phyloP scores from a whole-genome alignment of 1,140 invertebrate genomes.

The Heliothis virescens region DNA sequence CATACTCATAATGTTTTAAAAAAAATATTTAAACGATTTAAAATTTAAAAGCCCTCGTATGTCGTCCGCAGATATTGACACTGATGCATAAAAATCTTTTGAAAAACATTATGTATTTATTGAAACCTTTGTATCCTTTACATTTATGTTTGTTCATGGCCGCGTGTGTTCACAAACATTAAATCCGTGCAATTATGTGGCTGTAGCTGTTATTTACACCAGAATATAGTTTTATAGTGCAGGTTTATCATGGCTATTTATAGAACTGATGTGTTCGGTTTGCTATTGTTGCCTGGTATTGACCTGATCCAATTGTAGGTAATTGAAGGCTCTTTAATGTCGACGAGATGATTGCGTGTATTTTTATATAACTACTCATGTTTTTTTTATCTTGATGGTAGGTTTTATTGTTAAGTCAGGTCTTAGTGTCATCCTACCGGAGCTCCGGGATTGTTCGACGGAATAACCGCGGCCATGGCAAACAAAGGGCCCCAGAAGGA shows the following conservation, averaged over 20 bases:
- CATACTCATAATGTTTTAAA: too few species aligned
- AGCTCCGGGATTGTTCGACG: too few species aligned
- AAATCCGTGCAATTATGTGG: not conserved
- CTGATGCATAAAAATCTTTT: conserved; percentile 13
- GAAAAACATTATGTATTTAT: conserved; percentile 10
- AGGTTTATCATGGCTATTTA: not conserved
- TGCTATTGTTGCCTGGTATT: not conserved
- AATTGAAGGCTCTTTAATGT: too few species aligned
- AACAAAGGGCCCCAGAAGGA: too few species aligned
- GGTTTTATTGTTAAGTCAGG: too few species aligned
- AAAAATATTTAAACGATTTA: too few species aligned
- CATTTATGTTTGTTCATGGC: not conserved
- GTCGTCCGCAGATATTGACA: not conserved
- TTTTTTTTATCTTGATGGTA: too few species aligned
- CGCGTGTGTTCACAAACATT: not conserved
- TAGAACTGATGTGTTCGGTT: not conserved
- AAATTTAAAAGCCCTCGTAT: not conserved
- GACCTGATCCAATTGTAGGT: too few species aligned
- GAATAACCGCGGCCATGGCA: too few species aligned
- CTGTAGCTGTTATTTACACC: conserved; percentile 4
- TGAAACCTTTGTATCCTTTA: conserved; percentile 21
- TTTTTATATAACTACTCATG: too few species aligned
- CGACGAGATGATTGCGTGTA: too few species aligned
- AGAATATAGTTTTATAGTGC: not conserved
- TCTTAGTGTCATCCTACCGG: too few species aligned